Percentiles rank a stretch among this genome's conserved stretches.
These are phyloP conservation scores for Apostichopus parvimensis DNA, from an alignment of 35 echinoderm and acorn worm species.

Conservation along the genomic window DNA sequence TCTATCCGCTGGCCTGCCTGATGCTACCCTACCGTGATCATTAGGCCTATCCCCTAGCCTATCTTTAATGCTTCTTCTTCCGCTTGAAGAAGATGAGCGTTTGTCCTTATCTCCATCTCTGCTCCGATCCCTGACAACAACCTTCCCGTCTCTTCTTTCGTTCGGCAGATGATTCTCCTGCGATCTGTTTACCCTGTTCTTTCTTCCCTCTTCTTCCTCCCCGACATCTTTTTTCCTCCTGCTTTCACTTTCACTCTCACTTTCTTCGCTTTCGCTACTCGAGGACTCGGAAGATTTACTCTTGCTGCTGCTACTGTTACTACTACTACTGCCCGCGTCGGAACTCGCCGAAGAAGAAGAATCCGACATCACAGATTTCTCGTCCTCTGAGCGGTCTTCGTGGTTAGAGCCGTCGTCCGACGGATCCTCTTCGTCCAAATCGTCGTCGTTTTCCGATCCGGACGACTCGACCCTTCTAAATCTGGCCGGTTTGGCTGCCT, in stretches of 20 bases:
- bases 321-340: background rate
- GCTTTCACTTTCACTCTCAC: conserved; percentile 28
- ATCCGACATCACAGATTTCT: background rate
- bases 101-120: conserved; percentile 16
- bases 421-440: conserved; percentile 6
- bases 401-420: background rate
- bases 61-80: conserved; percentile 40
- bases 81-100: background rate
- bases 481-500: conserved; percentile 54
- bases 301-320: conserved; percentile 8
- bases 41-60: conserved; percentile 26
- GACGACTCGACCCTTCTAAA: conserved; percentile 84
- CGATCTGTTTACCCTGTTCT: background rate
- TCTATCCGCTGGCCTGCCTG: background rate
- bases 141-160: no score
- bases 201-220: background rate
- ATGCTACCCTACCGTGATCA: background rate
- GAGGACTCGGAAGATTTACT: conserved; percentile 32
- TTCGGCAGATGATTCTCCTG: conserved; percentile 14
- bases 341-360: conserved; percentile 12
- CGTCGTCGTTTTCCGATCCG: conserved; percentile 54
- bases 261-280: conserved; percentile 51
- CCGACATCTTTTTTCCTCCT: background rate
- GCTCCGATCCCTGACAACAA: background rate
- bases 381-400: background rate